These are phyloP conservation scores for Bufotes viridis DNA, from an alignment of 2,797 vertebrate species.

Conservation along the genomic window DNA sequence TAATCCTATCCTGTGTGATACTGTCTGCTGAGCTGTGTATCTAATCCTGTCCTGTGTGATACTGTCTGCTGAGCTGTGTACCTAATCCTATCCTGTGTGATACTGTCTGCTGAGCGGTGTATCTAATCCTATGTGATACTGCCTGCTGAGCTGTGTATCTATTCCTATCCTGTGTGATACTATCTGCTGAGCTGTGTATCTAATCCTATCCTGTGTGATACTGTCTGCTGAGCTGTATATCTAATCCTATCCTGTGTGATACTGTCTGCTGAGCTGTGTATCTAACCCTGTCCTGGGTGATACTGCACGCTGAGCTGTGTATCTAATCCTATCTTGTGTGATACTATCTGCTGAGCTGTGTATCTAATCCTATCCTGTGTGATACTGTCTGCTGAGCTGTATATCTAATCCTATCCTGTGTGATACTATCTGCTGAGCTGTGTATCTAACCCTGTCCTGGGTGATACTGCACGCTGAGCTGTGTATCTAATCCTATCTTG, in stretches of 20 bases:
- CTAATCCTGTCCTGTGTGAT: no score
- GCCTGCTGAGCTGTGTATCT: no score
- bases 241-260: background rate
- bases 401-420: background rate
- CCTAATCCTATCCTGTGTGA: no score
- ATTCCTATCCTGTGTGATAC: no score
- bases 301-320: background rate
- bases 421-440: background rate
- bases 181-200: no score
- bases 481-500: background rate
- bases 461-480: background rate
- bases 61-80: no score
- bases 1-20: background rate
- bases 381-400: background rate
- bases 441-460: background rate
- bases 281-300: conserved; percentile 3
- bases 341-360: background rate
- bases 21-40: background rate
- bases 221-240: background rate
- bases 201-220: no score
- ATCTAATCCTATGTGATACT: no score
- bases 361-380: background rate
- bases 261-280: background rate
- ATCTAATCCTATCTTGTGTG: background rate
- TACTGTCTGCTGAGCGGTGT: no score